Conservation (phyloP, 2,888 invertebrate species). For the Baccha elongata region DNA sequence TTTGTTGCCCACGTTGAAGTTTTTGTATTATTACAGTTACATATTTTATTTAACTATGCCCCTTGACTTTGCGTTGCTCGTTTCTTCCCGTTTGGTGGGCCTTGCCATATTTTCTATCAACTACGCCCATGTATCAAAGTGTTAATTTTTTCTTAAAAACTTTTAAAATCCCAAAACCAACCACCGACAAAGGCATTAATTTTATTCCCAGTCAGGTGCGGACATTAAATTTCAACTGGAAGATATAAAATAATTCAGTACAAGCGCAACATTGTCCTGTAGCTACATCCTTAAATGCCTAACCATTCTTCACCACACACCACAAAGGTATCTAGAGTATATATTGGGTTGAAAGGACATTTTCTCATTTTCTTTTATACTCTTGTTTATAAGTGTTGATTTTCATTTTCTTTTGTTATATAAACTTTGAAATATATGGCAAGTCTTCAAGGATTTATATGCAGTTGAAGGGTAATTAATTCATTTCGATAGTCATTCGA, state of each 20-base stretch:
- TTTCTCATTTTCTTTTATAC: background rate
- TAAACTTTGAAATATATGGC: slow-evolving; percentile 7
- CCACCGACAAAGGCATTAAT: slow-evolving; percentile 24
- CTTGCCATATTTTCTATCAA: too few relatives aligned
- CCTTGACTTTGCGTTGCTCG: too few relatives aligned
- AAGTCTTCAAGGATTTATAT: slow-evolving; percentile 49
- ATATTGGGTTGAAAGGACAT: background rate
- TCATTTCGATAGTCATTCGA: slow-evolving; percentile 59
- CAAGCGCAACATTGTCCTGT: slow-evolving; percentile 16
- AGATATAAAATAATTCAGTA: slow-evolving; percentile 46
- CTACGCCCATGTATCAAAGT: too few relatives aligned
- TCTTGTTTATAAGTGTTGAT: slow-evolving; percentile 48
- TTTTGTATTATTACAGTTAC: too few relatives aligned
- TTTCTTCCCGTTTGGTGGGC: too few relatives aligned
- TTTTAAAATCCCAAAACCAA: too few relatives aligned
- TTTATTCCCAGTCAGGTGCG: slow-evolving; percentile 48
- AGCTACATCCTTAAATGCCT: slow-evolving; percentile 20
- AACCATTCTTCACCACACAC: background rate
- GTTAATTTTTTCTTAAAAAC: too few relatives aligned
- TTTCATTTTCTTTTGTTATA: slow-evolving; percentile 48
- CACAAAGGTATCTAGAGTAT: background rate
- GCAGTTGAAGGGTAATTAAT: slow-evolving; percentile 65
- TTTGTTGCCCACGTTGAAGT: too few relatives aligned
- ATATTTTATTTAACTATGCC: too few relatives aligned
- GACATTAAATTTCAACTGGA: slow-evolving; percentile 34